A percentile compares a stretch with the other conserved stretches of the same genome.
Evolutionary conservation across 2,113 vertebrate species (phyloP).

Genomic region (Sula dactylatra): DNA sequence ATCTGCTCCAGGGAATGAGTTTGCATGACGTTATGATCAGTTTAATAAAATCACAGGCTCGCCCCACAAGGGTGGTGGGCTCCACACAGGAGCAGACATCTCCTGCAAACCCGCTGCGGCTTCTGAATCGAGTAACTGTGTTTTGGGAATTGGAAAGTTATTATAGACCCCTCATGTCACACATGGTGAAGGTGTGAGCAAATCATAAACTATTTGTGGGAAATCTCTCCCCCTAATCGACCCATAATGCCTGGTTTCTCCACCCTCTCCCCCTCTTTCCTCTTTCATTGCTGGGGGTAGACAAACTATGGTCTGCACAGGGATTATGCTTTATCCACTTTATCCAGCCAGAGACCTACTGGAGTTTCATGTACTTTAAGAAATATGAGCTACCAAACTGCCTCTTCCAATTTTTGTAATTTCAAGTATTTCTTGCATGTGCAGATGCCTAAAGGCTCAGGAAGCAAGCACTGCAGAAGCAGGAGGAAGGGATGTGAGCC

Average conservation of each 20-base stretch:
- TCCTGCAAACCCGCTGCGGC: accelerated
- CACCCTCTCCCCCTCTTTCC: neutral
- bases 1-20: accelerated
- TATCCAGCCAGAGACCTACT: neutral
- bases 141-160: neutral
- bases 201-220: neutral
- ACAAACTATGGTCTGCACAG: neutral
- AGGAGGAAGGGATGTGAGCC: neutral
- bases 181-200: neutral
- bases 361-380: neutral
- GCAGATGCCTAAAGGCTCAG: neutral
- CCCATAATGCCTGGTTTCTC: neutral
- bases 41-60: neutral
- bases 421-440: constrained; percentile 21
- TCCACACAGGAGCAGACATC: neutral
- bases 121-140: neutral
- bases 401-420: constrained; percentile 26
- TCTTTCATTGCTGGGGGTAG: neutral
- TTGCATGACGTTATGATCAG: neutral
- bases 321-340: constrained; percentile 23
- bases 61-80: accelerated
- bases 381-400: constrained; percentile 33
- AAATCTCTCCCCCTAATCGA: neutral
- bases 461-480: neutral
- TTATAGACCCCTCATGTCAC: neutral